phyloP scores from a whole-genome alignment of 2,888 invertebrate genomes.

The Meteorus cinctellus region DNA sequence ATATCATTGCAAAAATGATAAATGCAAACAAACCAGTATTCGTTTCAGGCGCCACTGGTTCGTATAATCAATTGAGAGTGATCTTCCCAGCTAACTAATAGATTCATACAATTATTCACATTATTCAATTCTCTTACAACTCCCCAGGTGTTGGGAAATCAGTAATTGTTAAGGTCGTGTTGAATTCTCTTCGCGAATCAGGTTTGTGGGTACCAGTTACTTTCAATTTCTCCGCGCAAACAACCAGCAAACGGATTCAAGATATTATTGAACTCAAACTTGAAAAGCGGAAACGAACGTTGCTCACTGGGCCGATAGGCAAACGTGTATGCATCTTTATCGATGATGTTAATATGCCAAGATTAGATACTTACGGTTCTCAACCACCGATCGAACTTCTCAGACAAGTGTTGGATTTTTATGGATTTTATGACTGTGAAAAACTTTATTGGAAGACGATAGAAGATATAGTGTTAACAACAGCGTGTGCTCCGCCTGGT shows the following conservation, averaged over 20 bases:
- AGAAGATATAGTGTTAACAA: conserved; percentile 86
- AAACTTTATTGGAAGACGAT: conserved; percentile 92
- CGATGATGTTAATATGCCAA: conserved; percentile 95
- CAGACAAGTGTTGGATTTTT: conserved; percentile 84
- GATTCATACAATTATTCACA: not conserved
- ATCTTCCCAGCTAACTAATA: too few relatives aligned
- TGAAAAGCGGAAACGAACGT: conserved; percentile 86
- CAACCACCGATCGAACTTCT: conserved; percentile 94
- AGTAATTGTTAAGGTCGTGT: conserved; percentile 84
- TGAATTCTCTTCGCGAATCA: conserved; percentile 79
- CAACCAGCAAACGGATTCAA: conserved; percentile 87
- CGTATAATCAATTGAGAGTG: conserved; percentile 32
- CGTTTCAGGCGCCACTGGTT: conserved; percentile 91
- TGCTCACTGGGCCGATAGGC: conserved; percentile 87
- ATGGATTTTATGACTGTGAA: conserved; percentile 90
- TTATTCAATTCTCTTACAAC: not conserved
- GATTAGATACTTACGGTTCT: conserved; percentile 89
- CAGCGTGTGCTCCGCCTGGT: conserved; percentile 93
- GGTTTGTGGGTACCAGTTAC: conserved; percentile 83
- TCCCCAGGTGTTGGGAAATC: conserved; percentile 90
- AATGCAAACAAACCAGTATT: conserved; percentile 85
- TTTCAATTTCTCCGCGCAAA: conserved; percentile 94
- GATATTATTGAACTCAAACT: conserved; percentile 90
- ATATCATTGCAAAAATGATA: conserved; percentile 84
- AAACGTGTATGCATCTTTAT: conserved; percentile 90